Evolutionary conservation across 2,797 vertebrate genomes (phyloP).

Genomic region (Neosilurus hyrtlii): DNA sequence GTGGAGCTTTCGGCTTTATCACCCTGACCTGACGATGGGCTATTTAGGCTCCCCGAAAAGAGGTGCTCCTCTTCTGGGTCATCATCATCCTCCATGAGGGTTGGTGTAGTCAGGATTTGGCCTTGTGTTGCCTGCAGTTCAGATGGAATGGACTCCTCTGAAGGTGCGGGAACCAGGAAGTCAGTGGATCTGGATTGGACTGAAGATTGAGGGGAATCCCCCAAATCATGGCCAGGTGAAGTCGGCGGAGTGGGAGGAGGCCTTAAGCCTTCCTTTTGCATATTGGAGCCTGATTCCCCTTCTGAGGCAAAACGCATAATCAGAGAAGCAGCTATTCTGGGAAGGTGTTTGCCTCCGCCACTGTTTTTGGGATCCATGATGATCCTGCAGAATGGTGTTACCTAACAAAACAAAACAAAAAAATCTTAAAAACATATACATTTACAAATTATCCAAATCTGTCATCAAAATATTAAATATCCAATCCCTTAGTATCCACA

Average conservation of each 20-base stretch:
- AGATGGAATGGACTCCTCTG: neutral
- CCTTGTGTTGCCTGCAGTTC: neutral
- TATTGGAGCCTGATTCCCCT: constrained; percentile 18
- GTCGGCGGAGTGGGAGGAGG: neutral
- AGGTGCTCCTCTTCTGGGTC: constrained; percentile 27
- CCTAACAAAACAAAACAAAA: neutral
- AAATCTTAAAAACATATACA: neutral
- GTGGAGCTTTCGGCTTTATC: constrained; percentile 28
- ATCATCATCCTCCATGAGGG: constrained; percentile 29
- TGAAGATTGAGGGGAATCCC: neutral
- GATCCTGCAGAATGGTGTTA: neutral
- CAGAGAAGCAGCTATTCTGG: constrained; percentile 52
- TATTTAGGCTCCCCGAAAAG: constrained; percentile 34
- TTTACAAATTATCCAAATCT: neutral
- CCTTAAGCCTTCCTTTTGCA: constrained; percentile 12
- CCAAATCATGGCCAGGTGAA: neutral
- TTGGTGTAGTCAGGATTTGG: constrained; percentile 7
- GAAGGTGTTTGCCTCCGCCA: constrained; percentile 41
- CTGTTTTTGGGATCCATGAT: constrained; percentile 22
- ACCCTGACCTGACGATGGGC: constrained; percentile 43
- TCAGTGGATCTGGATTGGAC: constrained; percentile 16
- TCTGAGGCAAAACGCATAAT: constrained; percentile 39
- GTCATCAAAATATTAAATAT: neutral
- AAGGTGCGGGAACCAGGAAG: neutral
- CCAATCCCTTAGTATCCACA: neutral